Conservation (phyloP, 2,888 invertebrate species). For the Drosophila monieri region DNA sequence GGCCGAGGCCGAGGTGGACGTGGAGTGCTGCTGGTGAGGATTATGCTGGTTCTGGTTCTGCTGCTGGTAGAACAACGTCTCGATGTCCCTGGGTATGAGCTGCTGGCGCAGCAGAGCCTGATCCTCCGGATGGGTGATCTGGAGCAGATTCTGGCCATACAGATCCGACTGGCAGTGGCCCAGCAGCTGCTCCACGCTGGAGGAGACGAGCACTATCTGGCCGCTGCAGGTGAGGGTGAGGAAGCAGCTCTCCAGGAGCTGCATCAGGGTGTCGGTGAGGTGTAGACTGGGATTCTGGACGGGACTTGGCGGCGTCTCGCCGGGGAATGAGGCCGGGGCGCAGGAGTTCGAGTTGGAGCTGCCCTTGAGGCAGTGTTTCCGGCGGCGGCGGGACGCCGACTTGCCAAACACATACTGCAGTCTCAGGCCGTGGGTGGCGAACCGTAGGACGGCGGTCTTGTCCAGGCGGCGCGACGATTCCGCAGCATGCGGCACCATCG, state of each 20-base stretch:
- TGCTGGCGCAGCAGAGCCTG: constrained; percentile 89
- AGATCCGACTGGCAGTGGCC: constrained; percentile 95
- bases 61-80: constrained; percentile 80
- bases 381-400: constrained; percentile 60
- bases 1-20: constrained; percentile 50
- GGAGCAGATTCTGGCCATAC: constrained; percentile 91
- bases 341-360: neutral
- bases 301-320: neutral
- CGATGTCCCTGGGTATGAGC: constrained; percentile 85
- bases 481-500: constrained; percentile 92
- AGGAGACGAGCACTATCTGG: constrained; percentile 94
- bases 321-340: neutral
- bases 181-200: constrained; percentile 92
- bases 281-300: constrained; percentile 78
- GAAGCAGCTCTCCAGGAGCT: constrained; percentile 91
- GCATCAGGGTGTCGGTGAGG: constrained; percentile 87
- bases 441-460: constrained; percentile 94
- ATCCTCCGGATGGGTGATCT: constrained; percentile 91
- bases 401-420: constrained; percentile 87
- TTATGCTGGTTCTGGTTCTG: constrained; percentile 35
- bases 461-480: constrained; percentile 93
- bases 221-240: constrained; percentile 92
- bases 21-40: constrained; percentile 33
- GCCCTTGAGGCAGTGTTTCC: constrained; percentile 46
- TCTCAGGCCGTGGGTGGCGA: constrained; percentile 93